A percentile compares a stretch with the other conserved stretches of the same genome.
phyloP scores from a whole-genome alignment of 2,113 vertebrate genomes.

The Pelobates fuscus region DNA sequence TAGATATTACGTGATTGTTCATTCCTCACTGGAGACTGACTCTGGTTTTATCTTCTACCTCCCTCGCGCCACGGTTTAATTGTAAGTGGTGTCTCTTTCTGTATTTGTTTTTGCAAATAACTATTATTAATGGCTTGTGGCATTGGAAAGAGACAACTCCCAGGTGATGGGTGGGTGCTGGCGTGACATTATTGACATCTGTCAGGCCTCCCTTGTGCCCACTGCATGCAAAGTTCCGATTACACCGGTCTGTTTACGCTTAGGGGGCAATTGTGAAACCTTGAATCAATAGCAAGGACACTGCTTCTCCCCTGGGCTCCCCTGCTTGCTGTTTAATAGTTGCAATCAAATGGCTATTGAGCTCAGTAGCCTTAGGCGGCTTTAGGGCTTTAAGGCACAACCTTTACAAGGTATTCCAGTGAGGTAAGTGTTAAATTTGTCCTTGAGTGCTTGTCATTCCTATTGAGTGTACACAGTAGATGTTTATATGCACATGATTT shows the following conservation, averaged over 20 bases:
- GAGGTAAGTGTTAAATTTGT: constrained; percentile 21
- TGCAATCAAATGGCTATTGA: constrained; percentile 38
- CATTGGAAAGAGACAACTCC: constrained; percentile 30
- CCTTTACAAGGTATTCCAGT: background rate
- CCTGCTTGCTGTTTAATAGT: constrained; percentile 39
- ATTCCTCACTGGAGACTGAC: too few species aligned
- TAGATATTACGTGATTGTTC: too few species aligned
- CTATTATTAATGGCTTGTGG: constrained; percentile 28
- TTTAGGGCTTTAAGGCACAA: background rate
- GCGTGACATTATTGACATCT: constrained; percentile 46
- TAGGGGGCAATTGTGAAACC: constrained; percentile 47
- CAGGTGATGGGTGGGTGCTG: constrained; percentile 45
- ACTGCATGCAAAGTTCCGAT: constrained; percentile 33
- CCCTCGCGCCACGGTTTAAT: constrained; percentile 11
- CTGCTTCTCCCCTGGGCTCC: constrained; percentile 31
- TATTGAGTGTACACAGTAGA: too few species aligned
- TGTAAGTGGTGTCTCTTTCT: constrained; percentile 4
- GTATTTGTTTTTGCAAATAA: constrained; percentile 48
- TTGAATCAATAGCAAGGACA: constrained; percentile 48
- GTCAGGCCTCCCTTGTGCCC: constrained; percentile 43
- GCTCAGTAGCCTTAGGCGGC: constrained; percentile 21
- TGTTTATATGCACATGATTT: too few species aligned
- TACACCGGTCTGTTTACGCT: constrained; percentile 41
- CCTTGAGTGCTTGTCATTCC: background rate
- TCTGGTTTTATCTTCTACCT: too few species aligned